Conservation (phyloP, 2,888 invertebrate genomes). For the Bellardia bayeri region DNA sequence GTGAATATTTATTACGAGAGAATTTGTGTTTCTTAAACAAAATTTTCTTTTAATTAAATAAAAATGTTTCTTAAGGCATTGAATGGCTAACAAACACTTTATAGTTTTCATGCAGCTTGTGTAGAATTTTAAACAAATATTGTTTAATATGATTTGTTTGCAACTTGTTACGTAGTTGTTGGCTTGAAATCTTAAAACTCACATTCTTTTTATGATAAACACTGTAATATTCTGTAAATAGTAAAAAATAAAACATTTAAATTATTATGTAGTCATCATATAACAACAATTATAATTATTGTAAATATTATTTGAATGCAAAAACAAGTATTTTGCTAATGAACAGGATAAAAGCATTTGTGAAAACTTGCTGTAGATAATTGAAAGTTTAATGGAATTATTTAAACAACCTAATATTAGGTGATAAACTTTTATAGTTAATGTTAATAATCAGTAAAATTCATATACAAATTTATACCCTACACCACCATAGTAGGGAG, state of each 20-base stretch:
- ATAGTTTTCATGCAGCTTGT: too few relatives aligned
- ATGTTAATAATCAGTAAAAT: too few relatives aligned
- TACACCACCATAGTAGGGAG: too few relatives aligned
- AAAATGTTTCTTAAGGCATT: background rate
- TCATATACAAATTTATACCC: too few relatives aligned
- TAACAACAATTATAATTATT: conserved; percentile 12
- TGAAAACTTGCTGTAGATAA: background rate
- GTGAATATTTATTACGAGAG: conserved; percentile 6
- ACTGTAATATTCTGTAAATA: conserved; percentile 56
- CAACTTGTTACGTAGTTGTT: background rate
- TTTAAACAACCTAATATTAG: too few relatives aligned
- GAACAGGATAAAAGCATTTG: background rate
- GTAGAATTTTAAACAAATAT: too few relatives aligned
- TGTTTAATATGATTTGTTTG: background rate
- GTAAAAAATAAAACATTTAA: conserved; percentile 30
- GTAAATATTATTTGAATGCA: background rate
- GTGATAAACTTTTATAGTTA: too few relatives aligned
- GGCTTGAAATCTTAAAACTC: background rate
- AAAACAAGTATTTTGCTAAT: background rate
- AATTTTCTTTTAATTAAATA: conserved; percentile 5
- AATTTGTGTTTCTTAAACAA: background rate
- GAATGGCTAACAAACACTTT: too few relatives aligned
- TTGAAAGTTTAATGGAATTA: background rate
- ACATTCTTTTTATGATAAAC: conserved; percentile 33
- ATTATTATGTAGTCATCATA: conserved; percentile 18